A percentile compares a stretch with the other conserved stretches of the same genome.
These are phyloP conservation scores for Lycocorax pyrrhopterus DNA, from an alignment of 2,113 vertebrate species.

Conservation along the genomic window DNA sequence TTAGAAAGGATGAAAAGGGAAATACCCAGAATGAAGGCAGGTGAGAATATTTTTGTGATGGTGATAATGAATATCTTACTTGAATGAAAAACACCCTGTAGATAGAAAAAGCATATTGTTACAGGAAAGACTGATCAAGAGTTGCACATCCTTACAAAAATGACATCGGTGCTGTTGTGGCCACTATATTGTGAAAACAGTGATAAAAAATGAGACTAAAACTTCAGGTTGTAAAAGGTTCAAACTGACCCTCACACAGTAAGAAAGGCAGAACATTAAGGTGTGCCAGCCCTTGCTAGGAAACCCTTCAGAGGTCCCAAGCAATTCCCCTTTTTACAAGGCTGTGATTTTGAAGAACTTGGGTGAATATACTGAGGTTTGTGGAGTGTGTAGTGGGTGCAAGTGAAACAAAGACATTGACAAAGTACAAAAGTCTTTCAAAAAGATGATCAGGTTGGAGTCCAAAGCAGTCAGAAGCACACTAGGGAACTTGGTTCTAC, in stretches of 20 bases:
- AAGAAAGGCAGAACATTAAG: fast-evolving
- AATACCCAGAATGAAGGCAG: not conserved
- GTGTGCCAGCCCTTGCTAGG: not conserved
- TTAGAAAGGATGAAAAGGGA: not conserved
- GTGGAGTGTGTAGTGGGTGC: not conserved
- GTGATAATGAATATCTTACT: not conserved
- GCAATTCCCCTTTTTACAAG: not conserved
- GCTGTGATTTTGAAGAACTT: not conserved
- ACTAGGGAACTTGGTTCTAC: not conserved
- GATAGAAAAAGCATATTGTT: not conserved
- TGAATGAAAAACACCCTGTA: not conserved
- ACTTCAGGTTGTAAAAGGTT: not conserved
- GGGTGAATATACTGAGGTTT: not conserved
- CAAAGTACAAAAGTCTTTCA: not conserved
- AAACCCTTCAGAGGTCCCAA: not conserved
- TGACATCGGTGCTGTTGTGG: not conserved
- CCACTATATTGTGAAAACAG: not conserved
- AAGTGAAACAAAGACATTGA: not conserved
- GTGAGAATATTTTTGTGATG: not conserved
- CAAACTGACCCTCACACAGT: not conserved
- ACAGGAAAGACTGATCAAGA: not conserved
- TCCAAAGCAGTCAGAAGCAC: not conserved
- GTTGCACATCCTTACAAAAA: not conserved
- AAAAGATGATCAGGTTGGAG: not conserved
- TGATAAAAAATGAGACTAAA: not conserved